These are phyloP conservation scores for Acrocephalus scirpaceus DNA, from an alignment of 2,797 vertebrate genomes.

Conservation along the genomic window DNA sequence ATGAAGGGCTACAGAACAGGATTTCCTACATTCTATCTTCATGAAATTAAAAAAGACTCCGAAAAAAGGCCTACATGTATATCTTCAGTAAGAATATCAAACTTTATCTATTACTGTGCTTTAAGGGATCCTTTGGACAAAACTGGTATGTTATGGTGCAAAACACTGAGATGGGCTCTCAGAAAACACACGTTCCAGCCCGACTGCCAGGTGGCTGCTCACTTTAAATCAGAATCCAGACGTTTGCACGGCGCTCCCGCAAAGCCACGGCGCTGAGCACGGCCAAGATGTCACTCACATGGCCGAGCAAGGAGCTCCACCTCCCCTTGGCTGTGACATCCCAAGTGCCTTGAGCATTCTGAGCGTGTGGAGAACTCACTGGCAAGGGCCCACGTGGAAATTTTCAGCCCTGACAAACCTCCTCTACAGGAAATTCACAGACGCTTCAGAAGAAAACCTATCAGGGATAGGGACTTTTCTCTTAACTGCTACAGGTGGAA, in stretches of 20 bases:
- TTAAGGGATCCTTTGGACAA: not conserved
- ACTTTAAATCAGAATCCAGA: not conserved
- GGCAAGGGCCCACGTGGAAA: not conserved
- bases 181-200: not conserved
- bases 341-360: not conserved
- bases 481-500: not conserved
- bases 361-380: not conserved
- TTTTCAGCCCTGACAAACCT: not conserved
- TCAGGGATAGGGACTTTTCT: not conserved
- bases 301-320: not conserved
- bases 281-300: not conserved
- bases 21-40: not conserved
- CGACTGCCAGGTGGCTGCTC: not conserved
- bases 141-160: not conserved
- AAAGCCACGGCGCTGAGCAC: fast-evolving
- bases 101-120: not conserved
- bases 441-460: not conserved
- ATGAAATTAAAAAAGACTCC: not conserved
- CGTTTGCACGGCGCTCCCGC: not conserved
- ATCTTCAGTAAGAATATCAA: not conserved
- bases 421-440: not conserved
- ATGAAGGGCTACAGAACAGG: not conserved
- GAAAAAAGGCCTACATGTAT: not conserved
- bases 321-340: not conserved
- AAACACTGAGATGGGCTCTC: not conserved